Percentiles rank a stretch among this genome's conserved stretches.
These are phyloP conservation scores for Aphaenogaster rudis DNA, from an alignment of 1,140 invertebrate genomes.

Conservation along the genomic window DNA sequence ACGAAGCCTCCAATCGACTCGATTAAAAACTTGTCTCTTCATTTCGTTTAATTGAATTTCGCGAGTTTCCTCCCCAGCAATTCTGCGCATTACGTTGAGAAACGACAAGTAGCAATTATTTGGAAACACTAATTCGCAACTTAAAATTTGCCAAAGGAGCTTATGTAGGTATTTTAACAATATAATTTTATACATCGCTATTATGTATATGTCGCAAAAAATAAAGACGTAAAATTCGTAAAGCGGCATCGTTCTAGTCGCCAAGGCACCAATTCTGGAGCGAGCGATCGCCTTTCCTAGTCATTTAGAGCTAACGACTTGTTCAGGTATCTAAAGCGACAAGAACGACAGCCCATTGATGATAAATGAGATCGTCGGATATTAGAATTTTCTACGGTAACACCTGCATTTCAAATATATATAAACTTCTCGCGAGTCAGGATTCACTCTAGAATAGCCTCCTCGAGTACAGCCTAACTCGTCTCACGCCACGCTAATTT, in stretches of 20 bases:
- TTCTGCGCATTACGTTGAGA: background rate
- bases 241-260: background rate
- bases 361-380: constrained; percentile 20
- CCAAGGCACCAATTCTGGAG: background rate
- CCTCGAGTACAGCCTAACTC: background rate
- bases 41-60: constrained; percentile 49
- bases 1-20: background rate
- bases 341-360: constrained; percentile 22
- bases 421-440: background rate
- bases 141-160: background rate
- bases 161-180: background rate
- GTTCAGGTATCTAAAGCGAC: constrained; percentile 13
- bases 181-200: background rate
- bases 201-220: background rate
- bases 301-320: constrained; percentile 9
- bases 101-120: constrained; percentile 12
- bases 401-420: background rate
- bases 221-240: background rate
- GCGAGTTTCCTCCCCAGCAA: background rate
- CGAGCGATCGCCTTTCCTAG: background rate
- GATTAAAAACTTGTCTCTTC: constrained; percentile 58
- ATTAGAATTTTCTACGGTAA: constrained; percentile 16
- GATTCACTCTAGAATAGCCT: background rate
- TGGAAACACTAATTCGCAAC: background rate
- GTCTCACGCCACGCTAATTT: background rate